phyloP scores from a whole-genome alignment of 2,888 invertebrate species.

The Drosophila tripunctata region DNA sequence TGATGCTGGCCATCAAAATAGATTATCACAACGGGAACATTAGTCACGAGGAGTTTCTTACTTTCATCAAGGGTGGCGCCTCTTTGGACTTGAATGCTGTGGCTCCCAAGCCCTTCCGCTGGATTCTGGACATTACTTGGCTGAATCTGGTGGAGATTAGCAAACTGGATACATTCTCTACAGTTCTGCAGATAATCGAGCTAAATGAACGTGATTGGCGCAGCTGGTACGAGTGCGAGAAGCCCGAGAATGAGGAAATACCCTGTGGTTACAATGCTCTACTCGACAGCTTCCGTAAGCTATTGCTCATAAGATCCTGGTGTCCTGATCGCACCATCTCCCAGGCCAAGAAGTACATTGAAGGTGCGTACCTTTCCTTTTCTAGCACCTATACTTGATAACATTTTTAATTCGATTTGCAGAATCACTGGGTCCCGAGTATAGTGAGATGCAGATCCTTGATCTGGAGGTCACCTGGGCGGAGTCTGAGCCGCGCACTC shows the following conservation, averaged over 20 bases:
- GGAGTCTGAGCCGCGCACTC: conserved; percentile 94
- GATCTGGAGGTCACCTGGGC: conserved; percentile 95
- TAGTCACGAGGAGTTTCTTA: conserved; percentile 95
- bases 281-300: conserved; percentile 94
- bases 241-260: conserved; percentile 95
- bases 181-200: conserved; percentile 92
- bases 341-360: conserved; percentile 95
- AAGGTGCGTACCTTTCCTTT: conserved; percentile 86
- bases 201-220: conserved; percentile 95
- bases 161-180: conserved; percentile 91
- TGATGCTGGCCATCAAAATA: conserved; percentile 98
- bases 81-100: conserved; percentile 97
- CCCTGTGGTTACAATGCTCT: conserved; percentile 95
- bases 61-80: conserved; percentile 98
- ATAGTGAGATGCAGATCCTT: conserved; percentile 95
- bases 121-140: conserved; percentile 98
- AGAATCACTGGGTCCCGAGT: conserved; percentile 94
- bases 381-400: too few species aligned
- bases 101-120: conserved; percentile 95
- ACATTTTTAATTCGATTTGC: neutral
- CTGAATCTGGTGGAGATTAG: conserved; percentile 97
- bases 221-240: conserved; percentile 95
- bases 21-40: conserved; percentile 93
- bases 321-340: conserved; percentile 97
- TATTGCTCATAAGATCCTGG: conserved; percentile 95